Evolutionary conservation across 2,113 vertebrate genomes (phyloP), one percentile per base, ranked within the genome.

Genomic region (Dipodomys stephensi): DNA sequence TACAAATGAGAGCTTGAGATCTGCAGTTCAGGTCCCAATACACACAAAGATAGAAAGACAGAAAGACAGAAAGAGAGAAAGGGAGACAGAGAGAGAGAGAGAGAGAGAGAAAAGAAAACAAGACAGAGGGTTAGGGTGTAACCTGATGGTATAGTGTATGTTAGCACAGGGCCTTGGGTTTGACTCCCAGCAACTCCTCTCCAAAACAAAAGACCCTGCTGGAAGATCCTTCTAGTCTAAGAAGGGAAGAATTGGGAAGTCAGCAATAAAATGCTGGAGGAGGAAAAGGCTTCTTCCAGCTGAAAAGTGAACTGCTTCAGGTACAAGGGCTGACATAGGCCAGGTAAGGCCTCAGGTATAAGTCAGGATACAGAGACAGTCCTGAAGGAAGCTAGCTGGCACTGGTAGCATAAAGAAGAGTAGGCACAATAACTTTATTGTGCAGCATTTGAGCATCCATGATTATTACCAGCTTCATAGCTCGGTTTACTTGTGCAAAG

Each of bases 341-440:
- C 53, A 84, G 18, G 82, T 23, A 10, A 16, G 46, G 53, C 44
- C 67, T 49, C 39, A 7, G 57, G 73, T 39, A 0, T 1, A 60
- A 77, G 68, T 49, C 1, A 4, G 35, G 28, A 39, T n/a, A 12
- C 49, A 1, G 44, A 64, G 77, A 53, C 65, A 46, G 65, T 9
- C n/a, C 49, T 3, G 11, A 4, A 39, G 27, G 62, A 74, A 39
- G 13, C 67, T 62, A 20, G 69, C 0, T 0, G 53, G 53, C 53
- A 57, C 18, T 20, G 10, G 46, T 6, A n/a, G 23, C 2, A 2
- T 8, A 2, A n/a, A 76, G 35, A 81, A 32, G 64, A 65, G 19
- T 39, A 11, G 0, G 22, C 2, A 1, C 0, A 53, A 39, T 25
- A 27, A 13, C 79, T 27, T 35, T 15, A 7, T 11, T 0, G 5